These are phyloP conservation scores for Pyrocoelia pectoralis DNA, from an alignment of 2,888 invertebrate species.

Conservation along the genomic window DNA sequence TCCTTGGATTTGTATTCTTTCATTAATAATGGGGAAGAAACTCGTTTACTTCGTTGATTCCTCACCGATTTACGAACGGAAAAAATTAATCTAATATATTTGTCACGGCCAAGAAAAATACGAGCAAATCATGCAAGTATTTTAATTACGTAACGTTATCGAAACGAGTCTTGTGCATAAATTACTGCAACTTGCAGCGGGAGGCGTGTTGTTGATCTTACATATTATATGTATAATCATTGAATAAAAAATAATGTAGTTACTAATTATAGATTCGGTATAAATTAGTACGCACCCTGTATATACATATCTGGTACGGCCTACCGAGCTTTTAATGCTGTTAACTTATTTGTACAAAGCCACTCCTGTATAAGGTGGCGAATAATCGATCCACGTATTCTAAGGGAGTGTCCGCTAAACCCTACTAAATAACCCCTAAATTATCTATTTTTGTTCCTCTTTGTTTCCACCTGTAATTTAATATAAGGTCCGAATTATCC, in stretches of 20 bases:
- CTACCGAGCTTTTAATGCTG: background rate
- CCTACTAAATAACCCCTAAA: conserved; percentile 31
- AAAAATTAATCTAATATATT: background rate
- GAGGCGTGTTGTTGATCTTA: background rate
- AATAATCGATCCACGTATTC: conserved; percentile 37
- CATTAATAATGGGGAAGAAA: background rate
- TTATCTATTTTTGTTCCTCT: conserved; percentile 26
- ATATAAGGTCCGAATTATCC: conserved; percentile 11
- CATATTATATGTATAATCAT: background rate
- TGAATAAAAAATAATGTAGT: too few species aligned
- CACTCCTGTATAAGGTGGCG: conserved; percentile 39
- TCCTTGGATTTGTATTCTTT: background rate
- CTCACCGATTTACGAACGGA: background rate
- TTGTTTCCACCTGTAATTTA: conserved; percentile 7
- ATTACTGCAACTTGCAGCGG: background rate
- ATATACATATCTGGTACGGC: background rate
- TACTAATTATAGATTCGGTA: too few species aligned
- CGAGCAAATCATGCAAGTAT: background rate
- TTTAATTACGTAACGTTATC: background rate
- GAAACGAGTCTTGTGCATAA: background rate
- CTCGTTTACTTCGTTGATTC: background rate
- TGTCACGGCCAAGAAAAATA: background rate
- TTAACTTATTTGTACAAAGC: conserved; percentile 30
- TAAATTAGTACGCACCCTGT: background rate
- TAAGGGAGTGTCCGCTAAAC: conserved; percentile 37